Percentiles rank a stretch among this genome's conserved stretches.
These are phyloP conservation scores for Sardinella longiceps DNA, from an alignment of 2,797 vertebrate genomes.

Conservation along the genomic window DNA sequence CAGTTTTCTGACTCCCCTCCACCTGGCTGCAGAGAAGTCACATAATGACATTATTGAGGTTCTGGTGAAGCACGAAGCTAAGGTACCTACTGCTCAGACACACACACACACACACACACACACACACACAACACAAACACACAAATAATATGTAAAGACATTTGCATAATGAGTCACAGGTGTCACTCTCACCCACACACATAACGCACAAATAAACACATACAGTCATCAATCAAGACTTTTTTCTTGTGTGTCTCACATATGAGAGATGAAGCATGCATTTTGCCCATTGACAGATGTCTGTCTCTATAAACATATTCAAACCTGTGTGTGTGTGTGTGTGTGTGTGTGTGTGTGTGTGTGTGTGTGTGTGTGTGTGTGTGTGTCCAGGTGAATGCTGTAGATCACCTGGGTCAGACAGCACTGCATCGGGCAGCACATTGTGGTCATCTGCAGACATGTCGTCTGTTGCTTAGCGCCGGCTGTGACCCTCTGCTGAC, in stretches of 20 bases:
- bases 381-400: conserved; percentile 77
- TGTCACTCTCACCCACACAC: not conserved
- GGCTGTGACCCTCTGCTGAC: conserved; percentile 84
- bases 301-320: too few relatives aligned
- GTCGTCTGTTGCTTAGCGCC: conserved; percentile 80
- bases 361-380: not conserved
- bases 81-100: conserved; percentile 68
- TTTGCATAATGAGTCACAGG: too few relatives aligned
- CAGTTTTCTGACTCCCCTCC: conserved; percentile 85
- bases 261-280: too few relatives aligned
- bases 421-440: conserved; percentile 83
- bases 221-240: too few relatives aligned
- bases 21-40: conserved; percentile 85
- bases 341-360: not conserved
- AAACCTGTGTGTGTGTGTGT: too few relatives aligned
- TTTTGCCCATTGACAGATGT: too few relatives aligned
- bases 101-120: not conserved
- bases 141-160: too few relatives aligned
- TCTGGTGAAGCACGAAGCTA: conserved; percentile 85
- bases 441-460: conserved; percentile 84
- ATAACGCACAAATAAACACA: not conserved
- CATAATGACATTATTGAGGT: conserved; percentile 88
- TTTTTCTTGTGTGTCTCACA: not conserved
- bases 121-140: not conserved
- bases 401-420: conserved; percentile 87